These are phyloP conservation scores for Xenopus petersii DNA, from an alignment of 2,797 vertebrate genomes.

Conservation along the genomic window DNA sequence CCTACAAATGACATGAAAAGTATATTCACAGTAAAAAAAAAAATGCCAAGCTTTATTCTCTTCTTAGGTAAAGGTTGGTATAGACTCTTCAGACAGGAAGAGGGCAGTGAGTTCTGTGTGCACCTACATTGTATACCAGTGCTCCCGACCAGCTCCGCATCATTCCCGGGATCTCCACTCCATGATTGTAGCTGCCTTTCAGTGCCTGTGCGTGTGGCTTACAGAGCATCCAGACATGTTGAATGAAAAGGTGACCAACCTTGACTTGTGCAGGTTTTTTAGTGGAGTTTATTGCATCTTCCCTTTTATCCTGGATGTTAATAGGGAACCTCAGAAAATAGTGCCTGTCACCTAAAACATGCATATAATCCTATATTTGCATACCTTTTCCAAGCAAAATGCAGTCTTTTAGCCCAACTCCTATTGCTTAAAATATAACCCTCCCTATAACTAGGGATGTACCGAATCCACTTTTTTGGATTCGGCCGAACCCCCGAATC, in stretches of 20 bases:
- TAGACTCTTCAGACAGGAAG: slow-evolving; percentile 74
- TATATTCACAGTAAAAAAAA: too few relatives aligned
- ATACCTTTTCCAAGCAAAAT: too few relatives aligned
- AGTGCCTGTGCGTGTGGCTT: slow-evolving; percentile 89
- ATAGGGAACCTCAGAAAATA: too few relatives aligned
- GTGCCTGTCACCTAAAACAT: too few relatives aligned
- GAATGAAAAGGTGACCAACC: slow-evolving; percentile 81
- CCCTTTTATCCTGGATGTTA: too few relatives aligned
- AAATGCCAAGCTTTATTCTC: too few relatives aligned
- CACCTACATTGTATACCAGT: slow-evolving; percentile 86
- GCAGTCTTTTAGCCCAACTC: too few relatives aligned
- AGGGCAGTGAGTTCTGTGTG: slow-evolving; percentile 82
- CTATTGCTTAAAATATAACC: too few relatives aligned
- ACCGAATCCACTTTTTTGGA: too few relatives aligned
- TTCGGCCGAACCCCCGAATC: too few relatives aligned
- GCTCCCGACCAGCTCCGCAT: slow-evolving; percentile 84
- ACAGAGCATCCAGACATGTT: slow-evolving; percentile 84
- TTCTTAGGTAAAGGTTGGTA: slow-evolving; percentile 76
- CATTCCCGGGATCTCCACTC: slow-evolving; percentile 93
- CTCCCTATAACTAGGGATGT: too few relatives aligned
- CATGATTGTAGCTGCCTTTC: slow-evolving; percentile 89
- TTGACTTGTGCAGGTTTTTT: background rate
- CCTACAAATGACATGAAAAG: too few relatives aligned
- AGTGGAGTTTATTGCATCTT: background rate
- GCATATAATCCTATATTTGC: background rate